Conservation (phyloP, 2,113 vertebrate genomes). For the Furnarius figulus region DNA sequence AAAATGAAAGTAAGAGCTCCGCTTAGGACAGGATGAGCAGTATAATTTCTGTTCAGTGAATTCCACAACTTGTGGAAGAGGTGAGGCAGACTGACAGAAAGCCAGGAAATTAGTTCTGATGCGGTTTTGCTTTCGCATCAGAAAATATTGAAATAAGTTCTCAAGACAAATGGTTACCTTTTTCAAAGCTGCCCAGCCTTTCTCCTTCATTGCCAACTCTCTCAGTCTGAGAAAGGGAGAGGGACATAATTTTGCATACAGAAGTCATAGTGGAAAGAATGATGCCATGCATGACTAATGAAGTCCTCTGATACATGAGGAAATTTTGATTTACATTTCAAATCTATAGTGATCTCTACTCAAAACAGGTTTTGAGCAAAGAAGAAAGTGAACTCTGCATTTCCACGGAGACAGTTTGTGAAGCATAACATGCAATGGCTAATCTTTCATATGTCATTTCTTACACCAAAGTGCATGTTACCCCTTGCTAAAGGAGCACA, state of each 20-base stretch:
- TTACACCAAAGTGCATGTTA: neutral
- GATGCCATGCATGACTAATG: conserved; percentile 47
- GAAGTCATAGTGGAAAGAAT: conserved; percentile 55
- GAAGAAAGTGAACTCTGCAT: conserved; percentile 41
- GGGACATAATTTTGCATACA: conserved; percentile 49
- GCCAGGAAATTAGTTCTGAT: conserved; percentile 50
- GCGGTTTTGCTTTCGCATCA: conserved; percentile 44
- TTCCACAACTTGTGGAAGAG: conserved; percentile 1
- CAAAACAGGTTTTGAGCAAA: conserved; percentile 31
- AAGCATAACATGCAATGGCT: neutral
- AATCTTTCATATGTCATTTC: neutral
- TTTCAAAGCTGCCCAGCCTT: conserved; percentile 52
- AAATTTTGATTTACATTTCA: conserved; percentile 72
- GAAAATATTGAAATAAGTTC: conserved; percentile 58
- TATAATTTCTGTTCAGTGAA: conserved; percentile 3
- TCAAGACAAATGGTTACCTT: conserved; percentile 45
- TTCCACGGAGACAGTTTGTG: conserved; percentile 43
- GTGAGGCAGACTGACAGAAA: conserved; percentile 13
- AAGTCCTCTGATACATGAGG: conserved; percentile 38
- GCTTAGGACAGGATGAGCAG: conserved; percentile 17
- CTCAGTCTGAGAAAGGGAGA: conserved; percentile 31
- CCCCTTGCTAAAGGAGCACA: neutral
- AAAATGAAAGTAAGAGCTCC: conserved; percentile 26
- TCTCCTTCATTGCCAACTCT: neutral
- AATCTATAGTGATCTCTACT: conserved; percentile 38